Evolutionary conservation across 2,113 vertebrate species (phyloP).

Genomic region (Ophiodon elongatus): DNA sequence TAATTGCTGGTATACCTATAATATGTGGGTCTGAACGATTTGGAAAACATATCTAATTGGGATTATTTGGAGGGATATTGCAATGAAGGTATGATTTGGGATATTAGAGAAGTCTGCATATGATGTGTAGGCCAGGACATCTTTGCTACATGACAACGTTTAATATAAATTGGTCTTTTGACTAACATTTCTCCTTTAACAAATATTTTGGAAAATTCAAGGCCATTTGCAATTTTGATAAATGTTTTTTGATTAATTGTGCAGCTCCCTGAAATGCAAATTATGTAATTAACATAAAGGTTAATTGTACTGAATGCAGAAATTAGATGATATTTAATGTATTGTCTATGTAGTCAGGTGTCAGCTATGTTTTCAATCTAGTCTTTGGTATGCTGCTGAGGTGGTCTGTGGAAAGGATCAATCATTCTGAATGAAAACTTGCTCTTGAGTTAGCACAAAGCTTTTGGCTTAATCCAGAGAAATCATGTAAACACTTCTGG

Average conservation of each 20-base stretch:
- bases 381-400: conserved; percentile 14
- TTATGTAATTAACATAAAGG: conserved; percentile 15
- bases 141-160: neutral
- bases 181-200: neutral
- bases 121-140: neutral
- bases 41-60: neutral
- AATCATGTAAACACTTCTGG: conserved; percentile 31
- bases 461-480: conserved; percentile 34
- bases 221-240: neutral
- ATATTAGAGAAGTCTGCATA: neutral
- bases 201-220: neutral
- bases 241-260: neutral
- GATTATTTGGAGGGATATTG: neutral
- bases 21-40: neutral
- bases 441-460: conserved; percentile 24
- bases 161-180: neutral
- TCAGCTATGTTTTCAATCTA: conserved; percentile 7
- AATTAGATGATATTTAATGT: conserved; percentile 8
- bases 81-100: too few relatives aligned
- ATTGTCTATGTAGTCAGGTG: conserved; percentile 17
- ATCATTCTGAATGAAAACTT: conserved; percentile 19
- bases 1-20: conserved; percentile 9
- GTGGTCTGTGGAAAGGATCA: conserved; percentile 33
- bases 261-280: conserved; percentile 16
- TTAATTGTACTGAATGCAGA: conserved; percentile 19